Percentiles rank a stretch among this genome's conserved stretches.
Conservation (phyloP, 2,113 vertebrate species). For the Pedionomus torquatus region DNA sequence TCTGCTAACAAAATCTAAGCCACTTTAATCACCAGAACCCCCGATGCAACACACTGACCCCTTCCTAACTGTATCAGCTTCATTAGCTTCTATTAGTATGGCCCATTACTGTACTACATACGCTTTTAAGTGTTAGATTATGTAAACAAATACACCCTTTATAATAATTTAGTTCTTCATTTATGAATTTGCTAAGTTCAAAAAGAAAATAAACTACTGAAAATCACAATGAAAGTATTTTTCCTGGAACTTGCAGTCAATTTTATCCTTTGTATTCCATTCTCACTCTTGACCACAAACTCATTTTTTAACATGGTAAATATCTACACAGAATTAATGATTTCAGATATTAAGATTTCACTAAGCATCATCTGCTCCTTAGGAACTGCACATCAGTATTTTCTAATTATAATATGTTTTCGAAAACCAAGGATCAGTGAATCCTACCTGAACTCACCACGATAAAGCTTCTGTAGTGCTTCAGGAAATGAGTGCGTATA, state of each 20-base stretch:
- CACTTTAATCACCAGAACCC: neutral
- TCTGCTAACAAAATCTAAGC: neutral
- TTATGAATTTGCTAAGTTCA: neutral
- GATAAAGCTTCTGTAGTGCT: conserved; percentile 88
- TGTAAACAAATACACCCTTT: neutral
- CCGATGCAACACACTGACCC: neutral
- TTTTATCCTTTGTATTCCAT: neutral
- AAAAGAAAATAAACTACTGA: neutral
- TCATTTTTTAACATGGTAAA: neutral
- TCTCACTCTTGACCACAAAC: neutral
- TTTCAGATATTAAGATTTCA: neutral
- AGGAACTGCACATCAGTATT: neutral
- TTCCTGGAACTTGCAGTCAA: neutral
- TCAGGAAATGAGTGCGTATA: conserved; percentile 93
- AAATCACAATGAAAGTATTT: neutral
- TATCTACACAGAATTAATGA: neutral
- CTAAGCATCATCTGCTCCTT: neutral
- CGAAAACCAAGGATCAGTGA: conserved; percentile 5
- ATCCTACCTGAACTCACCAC: conserved; percentile 96
- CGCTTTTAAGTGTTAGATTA: neutral
- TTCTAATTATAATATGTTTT: neutral
- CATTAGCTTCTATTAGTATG: neutral
- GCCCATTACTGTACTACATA: neutral
- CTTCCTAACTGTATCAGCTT: neutral
- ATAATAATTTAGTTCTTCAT: neutral